Percentiles rank a stretch among this genome's conserved stretches.
phyloP scores from a whole-genome alignment of 2,888 invertebrate genomes.

The Lagria hirta region DNA sequence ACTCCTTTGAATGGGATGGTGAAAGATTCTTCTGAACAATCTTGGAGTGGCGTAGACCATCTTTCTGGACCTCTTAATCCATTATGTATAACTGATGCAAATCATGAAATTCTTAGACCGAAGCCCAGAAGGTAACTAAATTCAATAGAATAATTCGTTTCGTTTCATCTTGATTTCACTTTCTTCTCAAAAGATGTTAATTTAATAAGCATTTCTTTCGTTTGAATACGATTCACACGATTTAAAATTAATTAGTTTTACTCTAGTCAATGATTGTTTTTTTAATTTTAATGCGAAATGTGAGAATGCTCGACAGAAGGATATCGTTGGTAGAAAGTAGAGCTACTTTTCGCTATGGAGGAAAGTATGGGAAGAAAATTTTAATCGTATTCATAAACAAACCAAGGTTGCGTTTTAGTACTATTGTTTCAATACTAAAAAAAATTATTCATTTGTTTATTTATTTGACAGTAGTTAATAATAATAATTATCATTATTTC shows the following conservation, averaged over 20 bases:
- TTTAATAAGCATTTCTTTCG: conserved; percentile 10
- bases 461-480: no score
- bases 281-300: conserved; percentile 8
- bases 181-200: conserved; percentile 11
- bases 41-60: conserved; percentile 60
- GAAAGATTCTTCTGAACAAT: conserved; percentile 42
- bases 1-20: conserved; percentile 39
- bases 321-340: conserved; percentile 28
- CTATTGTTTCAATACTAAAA: no score
- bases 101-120: conserved; percentile 82
- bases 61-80: conserved; percentile 65
- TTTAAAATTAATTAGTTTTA: no score
- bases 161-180: neutral
- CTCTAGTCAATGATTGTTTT: no score
- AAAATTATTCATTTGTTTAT: no score
- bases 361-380: conserved; percentile 29
- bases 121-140: conserved; percentile 76
- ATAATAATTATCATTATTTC: no score
- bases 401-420: conserved; percentile 21
- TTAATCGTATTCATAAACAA: conserved; percentile 5
- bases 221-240: conserved; percentile 5
- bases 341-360: conserved; percentile 19
- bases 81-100: conserved; percentile 69
- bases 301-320: conserved; percentile 17
- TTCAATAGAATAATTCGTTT: neutral